These are phyloP conservation scores for Ianthella basta DNA, from an alignment of 37 sponge, comb jelly and placozoan species.

Conservation along the genomic window DNA sequence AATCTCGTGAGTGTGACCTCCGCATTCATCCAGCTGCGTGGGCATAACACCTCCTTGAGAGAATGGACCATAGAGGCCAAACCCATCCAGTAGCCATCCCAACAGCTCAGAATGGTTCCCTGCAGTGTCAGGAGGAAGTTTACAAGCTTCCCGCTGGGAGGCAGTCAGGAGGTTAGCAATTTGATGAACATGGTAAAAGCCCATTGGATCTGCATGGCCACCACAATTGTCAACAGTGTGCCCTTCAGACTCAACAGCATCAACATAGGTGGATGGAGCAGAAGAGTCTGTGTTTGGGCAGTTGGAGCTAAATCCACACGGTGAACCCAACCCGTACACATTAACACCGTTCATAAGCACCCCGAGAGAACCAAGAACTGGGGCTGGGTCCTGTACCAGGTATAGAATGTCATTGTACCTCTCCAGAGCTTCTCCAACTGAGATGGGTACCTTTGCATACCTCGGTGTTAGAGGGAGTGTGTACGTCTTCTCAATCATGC, in stretches of 20 bases:
- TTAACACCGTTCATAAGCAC: slow-evolving; percentile 67
- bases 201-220: slow-evolving; percentile 61
- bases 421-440: slow-evolving; percentile 38
- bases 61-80: slow-evolving; percentile 66
- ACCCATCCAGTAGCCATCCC: slow-evolving; percentile 80
- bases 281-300: slow-evolving; percentile 54
- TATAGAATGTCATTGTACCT: slow-evolving; percentile 51
- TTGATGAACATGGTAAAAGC: slow-evolving; percentile 66
- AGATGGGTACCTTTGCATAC: slow-evolving; percentile 38
- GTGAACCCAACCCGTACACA: slow-evolving; percentile 79
- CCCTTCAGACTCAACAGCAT: slow-evolving; percentile 79
- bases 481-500: slow-evolving; percentile 28
- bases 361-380: slow-evolving; percentile 62
- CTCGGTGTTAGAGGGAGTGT: slow-evolving; percentile 41
- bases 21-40: slow-evolving; percentile 62
- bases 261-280: slow-evolving; percentile 62
- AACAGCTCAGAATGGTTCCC: slow-evolving; percentile 69
- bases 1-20: slow-evolving; percentile 73
- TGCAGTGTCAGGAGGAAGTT: slow-evolving; percentile 45
- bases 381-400: slow-evolving; percentile 63
- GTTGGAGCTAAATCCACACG: slow-evolving; percentile 65
- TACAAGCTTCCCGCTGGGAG: slow-evolving; percentile 24
- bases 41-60: slow-evolving; percentile 59
- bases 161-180: slow-evolving; percentile 34
- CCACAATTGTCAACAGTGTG: slow-evolving; percentile 71